A percentile compares a stretch with the other conserved stretches of the same genome.
Conservation (phyloP, 92 coral and sea anemone species). For the Metridium senile region DNA sequence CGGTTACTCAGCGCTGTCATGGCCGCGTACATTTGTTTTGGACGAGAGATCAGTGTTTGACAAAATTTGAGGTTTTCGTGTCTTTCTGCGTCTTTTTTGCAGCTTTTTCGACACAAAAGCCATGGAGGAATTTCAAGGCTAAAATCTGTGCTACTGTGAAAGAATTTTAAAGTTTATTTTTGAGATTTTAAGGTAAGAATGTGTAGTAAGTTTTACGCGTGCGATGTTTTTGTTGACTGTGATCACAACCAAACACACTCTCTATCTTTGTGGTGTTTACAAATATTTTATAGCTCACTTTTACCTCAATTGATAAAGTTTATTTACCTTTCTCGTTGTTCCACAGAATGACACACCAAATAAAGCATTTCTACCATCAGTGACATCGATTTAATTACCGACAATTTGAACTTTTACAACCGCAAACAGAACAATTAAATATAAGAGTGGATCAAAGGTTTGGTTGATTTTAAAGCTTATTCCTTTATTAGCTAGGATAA, state of each 20-base stretch:
- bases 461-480: not conserved
- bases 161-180: not conserved
- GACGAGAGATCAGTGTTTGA: conserved; percentile 15
- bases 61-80: not conserved
- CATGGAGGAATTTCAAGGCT: not conserved
- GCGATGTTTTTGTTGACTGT: not conserved
- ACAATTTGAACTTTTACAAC: not conserved
- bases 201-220: conserved; percentile 11
- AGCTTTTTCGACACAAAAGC: not conserved
- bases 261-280: not conserved
- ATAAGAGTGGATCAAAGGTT: no score
- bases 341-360: not conserved
- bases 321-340: not conserved
- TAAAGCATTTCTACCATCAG: not conserved
- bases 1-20: conserved; percentile 92
- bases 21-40: conserved; percentile 89
- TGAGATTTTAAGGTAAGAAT: not conserved
- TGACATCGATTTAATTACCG: not conserved
- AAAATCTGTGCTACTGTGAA: not conserved
- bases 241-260: not conserved
- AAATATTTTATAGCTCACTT: not conserved
- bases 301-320: not conserved
- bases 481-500: not conserved
- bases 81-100: not conserved
- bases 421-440: not conserved